phyloP scores from a whole-genome alignment of 2,888 invertebrate species.

The Melipona beecheii region DNA sequence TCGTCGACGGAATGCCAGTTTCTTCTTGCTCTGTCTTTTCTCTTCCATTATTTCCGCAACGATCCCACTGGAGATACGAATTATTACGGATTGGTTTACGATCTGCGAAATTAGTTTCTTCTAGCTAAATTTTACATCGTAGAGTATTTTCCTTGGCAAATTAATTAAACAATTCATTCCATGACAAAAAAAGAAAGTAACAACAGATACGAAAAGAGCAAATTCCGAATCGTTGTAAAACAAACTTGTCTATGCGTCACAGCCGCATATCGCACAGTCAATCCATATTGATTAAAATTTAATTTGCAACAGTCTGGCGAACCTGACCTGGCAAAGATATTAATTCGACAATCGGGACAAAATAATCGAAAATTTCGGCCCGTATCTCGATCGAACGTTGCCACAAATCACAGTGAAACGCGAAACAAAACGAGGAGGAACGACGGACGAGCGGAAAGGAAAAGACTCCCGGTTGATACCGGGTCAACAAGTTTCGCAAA shows the following conservation, averaged over 20 bases:
- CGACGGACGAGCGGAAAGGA: neutral
- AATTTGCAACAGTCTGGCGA: neutral
- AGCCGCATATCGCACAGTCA: no score
- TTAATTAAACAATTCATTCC: no score
- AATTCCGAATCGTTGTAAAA: neutral
- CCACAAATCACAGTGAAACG: neutral
- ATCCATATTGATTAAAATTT: neutral
- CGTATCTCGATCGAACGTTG: neutral
- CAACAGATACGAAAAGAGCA: neutral
- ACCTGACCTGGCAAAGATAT: neutral
- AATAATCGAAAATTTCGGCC: neutral
- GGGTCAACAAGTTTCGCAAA: constrained; percentile 42
- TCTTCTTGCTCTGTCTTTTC: no score
- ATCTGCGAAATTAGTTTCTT: no score
- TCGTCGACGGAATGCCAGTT: no score
- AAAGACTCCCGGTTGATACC: neutral
- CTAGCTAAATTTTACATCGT: no score
- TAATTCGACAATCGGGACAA: neutral
- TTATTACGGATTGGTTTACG: no score
- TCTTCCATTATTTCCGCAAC: no score
- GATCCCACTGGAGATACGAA: no score
- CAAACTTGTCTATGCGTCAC: neutral
- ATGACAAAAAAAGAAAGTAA: neutral
- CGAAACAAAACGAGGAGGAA: no score
- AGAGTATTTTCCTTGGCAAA: no score